These are phyloP conservation scores for Autographa pulchrina DNA, from an alignment of 2,888 invertebrate genomes.

Conservation along the genomic window DNA sequence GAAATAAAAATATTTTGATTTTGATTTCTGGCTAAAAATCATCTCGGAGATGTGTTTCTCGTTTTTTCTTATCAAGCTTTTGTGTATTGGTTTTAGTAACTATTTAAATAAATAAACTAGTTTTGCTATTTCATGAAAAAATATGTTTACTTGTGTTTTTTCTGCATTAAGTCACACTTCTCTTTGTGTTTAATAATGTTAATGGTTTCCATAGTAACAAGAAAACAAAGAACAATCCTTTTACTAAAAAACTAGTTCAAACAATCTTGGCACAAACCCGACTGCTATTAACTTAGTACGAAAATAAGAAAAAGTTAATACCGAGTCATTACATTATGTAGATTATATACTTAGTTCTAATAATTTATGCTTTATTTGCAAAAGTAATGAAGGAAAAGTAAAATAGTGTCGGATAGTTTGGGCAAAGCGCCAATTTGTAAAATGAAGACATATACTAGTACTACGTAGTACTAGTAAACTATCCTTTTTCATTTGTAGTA, in stretches of 20 bases:
- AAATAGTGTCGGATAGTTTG: slow-evolving; percentile 37
- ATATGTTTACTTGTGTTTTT: neutral
- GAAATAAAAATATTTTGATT: no score
- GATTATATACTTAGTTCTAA: slow-evolving; percentile 32
- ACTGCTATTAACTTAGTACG: slow-evolving; percentile 19
- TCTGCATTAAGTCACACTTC: neutral
- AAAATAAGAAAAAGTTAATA: slow-evolving; percentile 15
- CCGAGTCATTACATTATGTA: slow-evolving; percentile 39
- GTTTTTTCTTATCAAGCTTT: no score
- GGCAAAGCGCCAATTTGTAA: slow-evolving; percentile 50
- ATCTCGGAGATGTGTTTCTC: no score
- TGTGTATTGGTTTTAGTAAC: no score
- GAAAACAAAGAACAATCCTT: neutral
- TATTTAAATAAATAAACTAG: no score
- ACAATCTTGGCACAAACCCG: slow-evolving; percentile 27
- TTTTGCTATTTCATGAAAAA: no score
- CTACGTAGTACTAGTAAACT: neutral
- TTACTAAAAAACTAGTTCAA: slow-evolving; percentile 15
- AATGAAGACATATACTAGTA: slow-evolving; percentile 25
- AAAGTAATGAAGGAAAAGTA: slow-evolving; percentile 12
- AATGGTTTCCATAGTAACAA: neutral
- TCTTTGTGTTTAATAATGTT: neutral
- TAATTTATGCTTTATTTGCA: slow-evolving; percentile 31
- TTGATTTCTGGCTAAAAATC: no score
- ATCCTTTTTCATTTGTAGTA: neutral